Evolutionary conservation across 2,888 invertebrate genomes (phyloP).

Genomic region (Empis stercorea): DNA sequence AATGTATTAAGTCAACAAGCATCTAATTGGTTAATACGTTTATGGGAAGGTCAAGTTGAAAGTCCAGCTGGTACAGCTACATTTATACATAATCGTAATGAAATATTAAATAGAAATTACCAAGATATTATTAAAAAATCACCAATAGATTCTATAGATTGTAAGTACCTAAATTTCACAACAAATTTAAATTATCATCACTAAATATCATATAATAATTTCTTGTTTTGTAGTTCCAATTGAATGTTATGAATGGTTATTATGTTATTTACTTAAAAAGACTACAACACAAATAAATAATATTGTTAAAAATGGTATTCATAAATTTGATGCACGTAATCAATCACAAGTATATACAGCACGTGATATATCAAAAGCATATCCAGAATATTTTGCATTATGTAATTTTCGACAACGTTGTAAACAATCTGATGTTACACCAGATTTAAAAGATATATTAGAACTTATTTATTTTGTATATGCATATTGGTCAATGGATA

Average conservation of each 20-base stretch:
- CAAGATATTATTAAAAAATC: conserved; percentile 15
- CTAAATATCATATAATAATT: too few relatives aligned
- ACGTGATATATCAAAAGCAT: conserved; percentile 59
- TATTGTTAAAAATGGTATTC: conserved; percentile 43
- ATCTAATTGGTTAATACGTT: conserved; percentile 70
- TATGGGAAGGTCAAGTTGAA: conserved; percentile 44
- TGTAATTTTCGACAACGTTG: conserved; percentile 25
- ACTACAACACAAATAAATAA: conserved; percentile 49
- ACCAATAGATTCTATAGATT: conserved; percentile 23
- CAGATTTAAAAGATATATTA: conserved; percentile 33
- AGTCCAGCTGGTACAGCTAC: conserved; percentile 59
- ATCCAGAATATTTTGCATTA: conserved; percentile 56
- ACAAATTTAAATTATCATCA: not conserved
- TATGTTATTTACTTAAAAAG: conserved; percentile 62
- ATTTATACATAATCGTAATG: conserved; percentile 46
- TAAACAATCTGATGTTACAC: conserved; percentile 25
- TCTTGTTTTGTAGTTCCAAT: conserved; percentile 46
- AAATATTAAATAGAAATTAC: conserved; percentile 31
- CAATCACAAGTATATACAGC: conserved; percentile 72
- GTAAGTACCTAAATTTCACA: conserved; percentile 20
- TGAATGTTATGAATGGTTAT: conserved; percentile 68
- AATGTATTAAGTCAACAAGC: conserved; percentile 83
- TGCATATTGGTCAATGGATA: conserved; percentile 48
- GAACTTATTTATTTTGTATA: conserved; percentile 43
- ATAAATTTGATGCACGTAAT: conserved; percentile 64